Base-by-base conservation (phyloP, 2,113 vertebrate genomes). In the Epinephelus cyanopodus region DNA sequence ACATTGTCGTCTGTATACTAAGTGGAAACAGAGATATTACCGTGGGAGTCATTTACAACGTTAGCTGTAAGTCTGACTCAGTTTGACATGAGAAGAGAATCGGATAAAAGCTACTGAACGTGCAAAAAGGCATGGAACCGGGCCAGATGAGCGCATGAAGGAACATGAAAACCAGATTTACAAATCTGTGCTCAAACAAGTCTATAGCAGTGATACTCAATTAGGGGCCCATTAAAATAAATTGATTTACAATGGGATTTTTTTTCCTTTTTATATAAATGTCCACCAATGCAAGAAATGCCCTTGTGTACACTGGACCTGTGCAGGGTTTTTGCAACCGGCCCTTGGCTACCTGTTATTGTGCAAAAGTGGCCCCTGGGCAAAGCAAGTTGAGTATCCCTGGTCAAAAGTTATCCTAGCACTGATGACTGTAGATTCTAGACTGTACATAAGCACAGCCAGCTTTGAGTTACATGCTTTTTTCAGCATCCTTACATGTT, bases 1-100 rank as follows among this genome's bases (percentile, higher is more conserved):
- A 86, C 74, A 79, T 77, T 81, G 61, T 74, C 9, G 18, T 60
- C 33, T 67, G 47, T 56, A 23, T 67, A 68, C 57, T 56, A n/a
- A 77, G 67, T 29, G 23, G 33, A 66, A 73, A 29, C 53, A 73
- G 19, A 48, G 7, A 23, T 60, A 19, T 23, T 50, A 18, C n/a
- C 54, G 71, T 2, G 39, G 33, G 47, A 65, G 23, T 23, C 19
- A 15, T 19, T 33, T 10, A 42, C 8, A 25, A 25, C 18, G 37
- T 27, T 50, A 18, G 42, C 27, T 77, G 27, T 1, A 27, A 27
- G 48, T 70, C 4, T 47, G 64, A 37, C 9, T 45, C 57, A 29
- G 47, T 21, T 74, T 33, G 48, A 42, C 37, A 17, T 39, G 57
- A 63, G 56, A 52, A 17, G 33, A 17, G 23, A 61, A 60, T 9